Conservation (phyloP, 2,888 invertebrate genomes). For the Dryobotodes eremita region DNA sequence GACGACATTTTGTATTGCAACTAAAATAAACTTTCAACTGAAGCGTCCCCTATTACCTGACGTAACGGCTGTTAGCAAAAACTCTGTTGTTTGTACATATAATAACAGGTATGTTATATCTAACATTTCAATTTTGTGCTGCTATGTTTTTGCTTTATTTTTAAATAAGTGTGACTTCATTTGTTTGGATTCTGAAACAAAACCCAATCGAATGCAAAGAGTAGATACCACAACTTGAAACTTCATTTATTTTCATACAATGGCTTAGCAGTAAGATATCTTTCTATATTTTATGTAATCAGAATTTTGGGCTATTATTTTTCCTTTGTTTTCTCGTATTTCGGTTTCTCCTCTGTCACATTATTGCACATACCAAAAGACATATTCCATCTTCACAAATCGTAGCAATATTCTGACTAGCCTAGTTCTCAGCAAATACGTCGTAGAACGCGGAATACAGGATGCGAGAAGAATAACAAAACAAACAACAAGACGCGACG, state of each 20-base stretch:
- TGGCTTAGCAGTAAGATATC: background rate
- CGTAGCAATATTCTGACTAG: constrained; percentile 9
- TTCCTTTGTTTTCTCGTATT: background rate
- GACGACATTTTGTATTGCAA: constrained; percentile 77
- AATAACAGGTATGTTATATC: background rate
- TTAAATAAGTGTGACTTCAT: background rate
- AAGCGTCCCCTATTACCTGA: constrained; percentile 47
- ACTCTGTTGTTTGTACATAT: background rate
- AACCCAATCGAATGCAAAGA: background rate
- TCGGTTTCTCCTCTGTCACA: background rate
- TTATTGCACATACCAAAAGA: background rate
- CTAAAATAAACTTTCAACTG: constrained; percentile 70
- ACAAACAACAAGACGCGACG: constrained; percentile 20
- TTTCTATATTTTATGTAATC: background rate
- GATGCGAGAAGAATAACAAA: constrained; percentile 48
- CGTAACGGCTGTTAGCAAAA: constrained; percentile 39
- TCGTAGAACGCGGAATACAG: constrained; percentile 15
- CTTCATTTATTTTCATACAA: background rate
- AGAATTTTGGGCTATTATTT: background rate
- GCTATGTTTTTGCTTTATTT: background rate
- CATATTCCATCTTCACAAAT: constrained; percentile 10
- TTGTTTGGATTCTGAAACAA: background rate
- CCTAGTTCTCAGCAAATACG: constrained; percentile 31
- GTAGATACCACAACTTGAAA: background rate
- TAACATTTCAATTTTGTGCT: background rate